Base-by-base conservation (phyloP, 2,888 invertebrate genomes). In the Drosophila dives region DNA sequence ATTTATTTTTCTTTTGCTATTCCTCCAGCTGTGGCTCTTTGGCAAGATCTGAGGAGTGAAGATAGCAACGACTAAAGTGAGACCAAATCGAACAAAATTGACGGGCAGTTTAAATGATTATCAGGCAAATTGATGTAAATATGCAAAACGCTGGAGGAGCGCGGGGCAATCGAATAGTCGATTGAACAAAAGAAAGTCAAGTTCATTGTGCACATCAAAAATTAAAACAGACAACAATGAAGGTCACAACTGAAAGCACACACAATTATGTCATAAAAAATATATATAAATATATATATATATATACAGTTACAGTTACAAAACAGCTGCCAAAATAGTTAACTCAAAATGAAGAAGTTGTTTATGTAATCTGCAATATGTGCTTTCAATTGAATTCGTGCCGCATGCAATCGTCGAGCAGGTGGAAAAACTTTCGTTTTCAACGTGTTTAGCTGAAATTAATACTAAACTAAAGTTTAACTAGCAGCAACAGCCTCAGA, bases 101-200 rank as follows among this genome's bases (percentile, higher is more conserved):
- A 72, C 33, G 64, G 53, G 34, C 66, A 64, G 78, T 59, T 80
- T 68, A 69, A 67, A 36, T 65, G 78, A 79, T 87, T 73, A 73
- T 53, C 69, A 56, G 42, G 75, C 76, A 81, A 72, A 76, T 83
- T 76, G 76, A 80, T 78, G 80, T 78, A 78, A 83, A 82, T 75
- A 64, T 70, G 75, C 75, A 72, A 70, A 77, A 72, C 33, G 54
- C 20, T n/a, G 26, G 23, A 15, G 17, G 26, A 36, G 23, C 26
- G 38, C 26, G 38, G 26, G 33, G 36, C 50, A 15, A 36, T 33
- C 33, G 34, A 45, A 55, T 33, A 53, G 32, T 34, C 34, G 64
- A 78, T 77, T 67, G 69, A 75, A 81, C 77, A 80, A 86, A 86
- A 80, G 81, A 86, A 82, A 82, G 82, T 77, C 81, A 86, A 86